Evolutionary conservation across 2,888 invertebrate genomes (phyloP).

Genomic region (Macrosoma leucophasiata): DNA sequence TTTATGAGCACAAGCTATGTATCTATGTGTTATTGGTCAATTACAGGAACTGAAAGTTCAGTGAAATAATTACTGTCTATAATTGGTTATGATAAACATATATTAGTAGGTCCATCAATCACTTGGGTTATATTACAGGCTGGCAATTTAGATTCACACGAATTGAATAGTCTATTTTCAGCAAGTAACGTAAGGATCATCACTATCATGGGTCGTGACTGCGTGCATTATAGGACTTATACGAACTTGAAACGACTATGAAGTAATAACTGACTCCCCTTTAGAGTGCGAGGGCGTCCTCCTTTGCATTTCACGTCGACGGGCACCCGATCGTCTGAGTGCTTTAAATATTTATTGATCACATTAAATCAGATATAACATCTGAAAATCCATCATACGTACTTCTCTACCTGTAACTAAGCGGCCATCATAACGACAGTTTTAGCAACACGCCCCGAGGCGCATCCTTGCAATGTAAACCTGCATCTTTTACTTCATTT

Average conservation of each 20-base stretch:
- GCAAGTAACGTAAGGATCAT: too few species aligned
- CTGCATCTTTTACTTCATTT: too few species aligned
- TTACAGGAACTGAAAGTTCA: too few species aligned
- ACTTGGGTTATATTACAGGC: too few species aligned
- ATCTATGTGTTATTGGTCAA: too few species aligned
- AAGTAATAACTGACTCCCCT: constrained; percentile 57
- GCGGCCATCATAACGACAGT: constrained; percentile 55
- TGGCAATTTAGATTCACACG: too few species aligned
- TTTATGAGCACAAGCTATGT: too few species aligned
- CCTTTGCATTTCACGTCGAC: constrained; percentile 71
- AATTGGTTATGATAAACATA: too few species aligned
- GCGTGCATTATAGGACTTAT: constrained; percentile 39
- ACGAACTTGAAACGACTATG: constrained; percentile 26
- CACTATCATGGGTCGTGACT: too few species aligned
- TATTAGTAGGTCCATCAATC: too few species aligned
- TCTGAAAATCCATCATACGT: constrained; percentile 49
- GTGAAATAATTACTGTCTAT: too few species aligned
- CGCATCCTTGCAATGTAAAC: constrained; percentile 28
- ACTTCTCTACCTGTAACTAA: constrained; percentile 52
- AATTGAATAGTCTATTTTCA: too few species aligned
- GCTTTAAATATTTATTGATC: constrained; percentile 36
- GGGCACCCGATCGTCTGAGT: constrained; percentile 46
- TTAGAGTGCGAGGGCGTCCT: constrained; percentile 67
- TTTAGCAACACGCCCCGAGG: constrained; percentile 50
- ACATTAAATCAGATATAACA: constrained; percentile 45